These are phyloP conservation scores for Peromyscus nudipes DNA, from an alignment of 2,797 vertebrate genomes.

Conservation along the genomic window DNA sequence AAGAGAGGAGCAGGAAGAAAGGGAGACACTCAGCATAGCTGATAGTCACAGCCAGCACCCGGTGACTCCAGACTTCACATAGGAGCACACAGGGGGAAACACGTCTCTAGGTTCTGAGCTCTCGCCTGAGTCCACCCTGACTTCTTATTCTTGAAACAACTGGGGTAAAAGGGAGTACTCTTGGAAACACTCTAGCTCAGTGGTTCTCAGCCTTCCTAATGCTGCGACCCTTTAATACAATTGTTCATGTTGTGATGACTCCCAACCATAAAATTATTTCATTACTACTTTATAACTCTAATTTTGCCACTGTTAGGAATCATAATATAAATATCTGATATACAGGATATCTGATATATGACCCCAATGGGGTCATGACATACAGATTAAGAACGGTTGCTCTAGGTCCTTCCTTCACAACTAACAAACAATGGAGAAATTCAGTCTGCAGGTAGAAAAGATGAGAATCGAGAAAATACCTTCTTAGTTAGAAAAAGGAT, in stretches of 20 bases:
- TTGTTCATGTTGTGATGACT: background rate
- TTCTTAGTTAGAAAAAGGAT: slow-evolving; percentile 39
- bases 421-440: slow-evolving; percentile 60
- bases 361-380: background rate
- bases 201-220: background rate
- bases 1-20: background rate
- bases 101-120: background rate
- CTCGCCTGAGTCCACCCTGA: background rate
- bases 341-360: background rate
- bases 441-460: background rate
- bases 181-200: slow-evolving; percentile 18
- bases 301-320: background rate
- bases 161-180: background rate
- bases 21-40: background rate
- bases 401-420: slow-evolving; percentile 20
- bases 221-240: background rate
- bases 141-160: slow-evolving; percentile 16
- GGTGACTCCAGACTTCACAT: background rate
- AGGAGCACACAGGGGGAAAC: background rate
- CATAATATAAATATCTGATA: background rate
- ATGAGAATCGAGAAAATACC: slow-evolving; percentile 48
- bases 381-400: background rate
- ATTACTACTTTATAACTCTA: background rate
- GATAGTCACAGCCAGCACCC: background rate
- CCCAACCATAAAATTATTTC: background rate